A percentile compares a stretch with the other conserved stretches of the same genome.
Evolutionary conservation across 2,113 vertebrate genomes (phyloP).

Genomic region (Garra rufa): DNA sequence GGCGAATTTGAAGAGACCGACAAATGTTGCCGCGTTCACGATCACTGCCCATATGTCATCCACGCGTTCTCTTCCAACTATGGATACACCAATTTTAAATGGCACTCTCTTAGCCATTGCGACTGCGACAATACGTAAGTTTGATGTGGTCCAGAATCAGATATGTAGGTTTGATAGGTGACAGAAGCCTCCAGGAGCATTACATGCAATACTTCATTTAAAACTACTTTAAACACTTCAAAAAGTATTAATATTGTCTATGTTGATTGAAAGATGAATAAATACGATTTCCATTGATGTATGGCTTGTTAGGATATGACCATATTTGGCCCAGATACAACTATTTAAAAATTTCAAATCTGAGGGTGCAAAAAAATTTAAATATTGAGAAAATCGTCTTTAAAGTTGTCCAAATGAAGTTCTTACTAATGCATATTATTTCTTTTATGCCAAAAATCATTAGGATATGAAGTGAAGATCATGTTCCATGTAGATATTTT

Average conservation of each 20-base stretch:
- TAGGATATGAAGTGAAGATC: too few relatives aligned
- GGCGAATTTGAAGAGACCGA: conserved; percentile 86
- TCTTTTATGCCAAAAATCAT: too few relatives aligned
- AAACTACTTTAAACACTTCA: neutral
- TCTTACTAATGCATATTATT: too few relatives aligned
- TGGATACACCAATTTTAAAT: conserved; percentile 87
- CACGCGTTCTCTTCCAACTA: conserved; percentile 85
- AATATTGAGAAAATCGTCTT: too few relatives aligned
- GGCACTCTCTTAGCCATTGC: conserved; percentile 88
- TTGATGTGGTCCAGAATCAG: neutral
- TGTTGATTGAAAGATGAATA: too few relatives aligned
- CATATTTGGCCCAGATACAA: too few relatives aligned
- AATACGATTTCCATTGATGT: too few relatives aligned
- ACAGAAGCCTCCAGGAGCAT: neutral
- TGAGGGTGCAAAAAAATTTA: too few relatives aligned
- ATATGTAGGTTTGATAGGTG: neutral
- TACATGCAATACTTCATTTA: neutral
- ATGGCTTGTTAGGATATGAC: too few relatives aligned
- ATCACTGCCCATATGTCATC: conserved; percentile 88
- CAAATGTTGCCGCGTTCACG: conserved; percentile 88
- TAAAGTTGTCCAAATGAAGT: too few relatives aligned
- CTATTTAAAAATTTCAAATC: too few relatives aligned
- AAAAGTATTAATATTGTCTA: neutral
- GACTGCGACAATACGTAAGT: conserved; percentile 88
- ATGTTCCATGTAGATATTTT: too few relatives aligned